phyloP scores from a whole-genome alignment of 92 coral and sea anemone genomes.

The Diadumene lineata region DNA sequence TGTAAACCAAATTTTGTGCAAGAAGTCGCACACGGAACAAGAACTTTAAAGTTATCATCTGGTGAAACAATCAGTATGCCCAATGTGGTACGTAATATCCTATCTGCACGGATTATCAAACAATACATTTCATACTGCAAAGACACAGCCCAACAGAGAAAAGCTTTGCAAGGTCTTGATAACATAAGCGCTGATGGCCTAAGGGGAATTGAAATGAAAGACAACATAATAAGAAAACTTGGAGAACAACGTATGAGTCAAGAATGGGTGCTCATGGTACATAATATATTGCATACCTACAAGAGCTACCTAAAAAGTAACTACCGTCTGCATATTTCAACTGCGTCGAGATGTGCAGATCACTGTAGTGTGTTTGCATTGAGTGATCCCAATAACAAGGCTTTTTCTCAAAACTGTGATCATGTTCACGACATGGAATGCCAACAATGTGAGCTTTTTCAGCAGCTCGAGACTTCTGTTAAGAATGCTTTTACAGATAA shows the following conservation, averaged over 20 bases:
- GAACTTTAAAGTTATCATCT: conserved; percentile 37
- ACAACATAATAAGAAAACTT: conserved; percentile 25
- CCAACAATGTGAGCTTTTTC: conserved; percentile 31
- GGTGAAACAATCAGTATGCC: conserved; percentile 49
- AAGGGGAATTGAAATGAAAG: conserved; percentile 42
- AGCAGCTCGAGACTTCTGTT: conserved; percentile 30
- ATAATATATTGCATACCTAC: conserved; percentile 22
- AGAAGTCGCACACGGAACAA: conserved; percentile 53
- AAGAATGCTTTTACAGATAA: conserved; percentile 36
- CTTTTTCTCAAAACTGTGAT: conserved; percentile 38
- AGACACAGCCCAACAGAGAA: conserved; percentile 52
- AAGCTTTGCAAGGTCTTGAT: conserved; percentile 55
- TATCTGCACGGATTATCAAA: conserved; percentile 48
- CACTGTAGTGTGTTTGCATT: conserved; percentile 54
- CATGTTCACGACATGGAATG: conserved; percentile 47
- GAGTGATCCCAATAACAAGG: conserved; percentile 51
- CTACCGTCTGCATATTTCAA: conserved; percentile 42
- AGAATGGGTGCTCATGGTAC: conserved; percentile 31
- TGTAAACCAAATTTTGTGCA: conserved; percentile 47
- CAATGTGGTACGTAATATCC: conserved; percentile 44
- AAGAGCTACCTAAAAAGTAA: conserved; percentile 48
- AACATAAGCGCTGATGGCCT: conserved; percentile 48
- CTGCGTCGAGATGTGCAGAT: conserved; percentile 53
- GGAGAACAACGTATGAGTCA: conserved; percentile 39
- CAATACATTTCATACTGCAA: conserved; percentile 46